Evolutionary conservation across 2,888 invertebrate genomes (phyloP), one percentile per base, ranked within the genome.

Genomic region (Sinotaia quadrata): DNA sequence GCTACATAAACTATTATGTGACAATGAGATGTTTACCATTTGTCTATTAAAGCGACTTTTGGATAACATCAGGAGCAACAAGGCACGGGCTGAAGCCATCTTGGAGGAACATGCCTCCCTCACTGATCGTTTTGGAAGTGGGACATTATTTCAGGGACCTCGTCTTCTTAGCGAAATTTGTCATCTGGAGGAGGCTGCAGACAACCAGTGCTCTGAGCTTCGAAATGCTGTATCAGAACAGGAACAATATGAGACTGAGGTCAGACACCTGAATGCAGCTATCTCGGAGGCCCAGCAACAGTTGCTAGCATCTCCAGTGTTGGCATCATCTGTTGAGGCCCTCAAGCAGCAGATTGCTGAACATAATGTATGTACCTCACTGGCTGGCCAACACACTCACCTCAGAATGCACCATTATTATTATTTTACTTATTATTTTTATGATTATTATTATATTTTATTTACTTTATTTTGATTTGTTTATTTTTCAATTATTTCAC

Each of bases 331-430:
- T 71, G 81, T 84, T 41, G 78, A 80, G 36, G 79, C 78, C 37
- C 77, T 85, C 51, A 83, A 81, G 69, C 76, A 81, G 62, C 84
- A 84, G 79, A 81, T 83, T 47, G 71, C 78, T 57, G 82, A 82
- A 68, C 78, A 79, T 71, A 79, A 81, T 78, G 83, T 83, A 80
- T 70, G 83, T 82, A 75, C 67, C 58, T 71, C 34, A 15, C n/a
- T 52, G 63, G 33, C 60, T 68, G 52, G 60, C 57, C 47, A n/a
- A 65, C 56, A 65, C 66, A 61, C 62, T 31, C 21, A 31, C 29
- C n/a, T 24, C 57, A 57, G 24, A 33, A 60, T 27, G 21, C 44
- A 27, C 27, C n/a, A 2, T 47, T 15, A 21, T 8, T 61, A 24
- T 4, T 37, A 52, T 34, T 36, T 12, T 34, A 27, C 21, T 31